Base-by-base conservation (phyloP, 2,113 vertebrate genomes). In the Mus spicilegus region DNA sequence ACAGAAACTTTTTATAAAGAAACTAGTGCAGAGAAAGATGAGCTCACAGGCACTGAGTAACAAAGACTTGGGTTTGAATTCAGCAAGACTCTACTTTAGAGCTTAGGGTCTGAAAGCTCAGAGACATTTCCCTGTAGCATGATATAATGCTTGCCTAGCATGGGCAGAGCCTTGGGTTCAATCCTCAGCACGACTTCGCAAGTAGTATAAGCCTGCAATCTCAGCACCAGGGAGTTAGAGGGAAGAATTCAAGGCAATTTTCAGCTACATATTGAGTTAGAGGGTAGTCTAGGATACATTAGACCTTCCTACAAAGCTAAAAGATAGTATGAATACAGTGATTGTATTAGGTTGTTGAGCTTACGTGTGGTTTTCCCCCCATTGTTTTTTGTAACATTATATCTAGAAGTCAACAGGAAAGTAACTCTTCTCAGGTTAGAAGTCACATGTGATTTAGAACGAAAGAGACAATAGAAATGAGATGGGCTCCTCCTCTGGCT, bases 361-460 rank as follows among this genome's bases (percentile, higher is more conserved):
- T 91, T 93, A 72, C 22, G 14, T 42, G n/a, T 90, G 7, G 1
- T 72, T 87, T 61, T 42, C 10, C 2, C 28, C 72, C 30, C 49
- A 54, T 51, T 33, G 54, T 56, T 69, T 72, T 56, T 69, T 17
- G 8, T 72, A 72, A 17, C 24, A 70, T 75, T 87, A 56, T 63
- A 91, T 72, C 46, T 90, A 73, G 46, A 93, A 95, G 46, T 95
- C 54, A 93, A 91, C 46, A 85, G 63, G 78, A 88, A 95, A 95
- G 42, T 80, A 90, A 91, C 72, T 33, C 49, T 54, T 81, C 4
- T 80, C 56, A 49, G 24, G 63, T 49, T 91, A 11, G 39, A 91
- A 89, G 82, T 36, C 63, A 80, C 30, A 51, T 67, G 65, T 75
- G 39, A 78, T 72, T 69, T 88, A 76, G 39, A 78, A 91, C 36